phyloP scores from a whole-genome alignment of 1,140 invertebrate species.

The Brachystomella parvula region DNA sequence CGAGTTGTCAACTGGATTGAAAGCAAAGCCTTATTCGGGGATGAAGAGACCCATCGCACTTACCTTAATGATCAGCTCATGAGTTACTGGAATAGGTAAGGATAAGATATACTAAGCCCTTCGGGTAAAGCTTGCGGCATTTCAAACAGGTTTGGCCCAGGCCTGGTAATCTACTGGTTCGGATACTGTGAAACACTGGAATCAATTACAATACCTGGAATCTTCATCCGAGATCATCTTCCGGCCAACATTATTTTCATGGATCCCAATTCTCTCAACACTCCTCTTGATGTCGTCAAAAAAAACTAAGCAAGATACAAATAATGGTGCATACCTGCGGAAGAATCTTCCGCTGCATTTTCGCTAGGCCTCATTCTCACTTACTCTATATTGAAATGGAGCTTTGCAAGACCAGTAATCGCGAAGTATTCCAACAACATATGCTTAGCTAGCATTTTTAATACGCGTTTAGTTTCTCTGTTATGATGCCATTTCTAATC shows the following conservation, averaged over 20 bases:
- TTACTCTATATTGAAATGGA: too few species aligned
- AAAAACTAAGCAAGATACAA: background rate
- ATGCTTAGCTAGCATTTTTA: background rate
- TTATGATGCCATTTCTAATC: background rate
- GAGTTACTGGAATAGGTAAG: slow-evolving; percentile 81
- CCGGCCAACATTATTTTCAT: slow-evolving; percentile 47
- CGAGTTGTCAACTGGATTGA: slow-evolving; percentile 91
- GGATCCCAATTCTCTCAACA: slow-evolving; percentile 19
- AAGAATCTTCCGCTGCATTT: too few species aligned
- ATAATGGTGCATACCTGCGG: too few species aligned
- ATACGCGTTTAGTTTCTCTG: background rate
- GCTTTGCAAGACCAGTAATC: too few species aligned
- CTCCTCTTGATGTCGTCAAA: background rate
- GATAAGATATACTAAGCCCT: slow-evolving; percentile 14
- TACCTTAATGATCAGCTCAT: slow-evolving; percentile 79
- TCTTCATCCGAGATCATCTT: slow-evolving; percentile 58
- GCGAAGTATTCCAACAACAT: background rate
- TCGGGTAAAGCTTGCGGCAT: slow-evolving; percentile 9
- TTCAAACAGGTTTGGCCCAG: slow-evolving; percentile 70
- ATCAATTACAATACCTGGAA: slow-evolving; percentile 53
- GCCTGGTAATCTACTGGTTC: slow-evolving; percentile 94
- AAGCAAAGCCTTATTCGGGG: slow-evolving; percentile 89
- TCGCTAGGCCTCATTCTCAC: too few species aligned
- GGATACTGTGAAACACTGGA: slow-evolving; percentile 70
- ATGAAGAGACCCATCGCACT: slow-evolving; percentile 67